Conservation (phyloP, 2,888 invertebrate species). For the Yponomeuta sedellus region DNA sequence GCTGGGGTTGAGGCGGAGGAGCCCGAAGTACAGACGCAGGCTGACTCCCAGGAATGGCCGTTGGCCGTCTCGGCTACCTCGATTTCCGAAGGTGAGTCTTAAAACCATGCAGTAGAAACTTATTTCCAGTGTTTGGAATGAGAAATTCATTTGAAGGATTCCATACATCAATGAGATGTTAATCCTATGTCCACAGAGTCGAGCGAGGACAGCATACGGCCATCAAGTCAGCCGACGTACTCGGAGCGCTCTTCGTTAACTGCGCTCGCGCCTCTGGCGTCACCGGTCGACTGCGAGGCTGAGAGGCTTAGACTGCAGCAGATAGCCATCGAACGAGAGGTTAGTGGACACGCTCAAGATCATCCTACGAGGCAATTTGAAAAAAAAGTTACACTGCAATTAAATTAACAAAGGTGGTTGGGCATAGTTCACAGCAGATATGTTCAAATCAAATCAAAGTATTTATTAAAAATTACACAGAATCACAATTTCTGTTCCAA, state of each 20-base stretch:
- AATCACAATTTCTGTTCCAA: no score
- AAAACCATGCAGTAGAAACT: no score
- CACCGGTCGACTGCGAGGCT: constrained; percentile 45
- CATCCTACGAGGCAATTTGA: no score
- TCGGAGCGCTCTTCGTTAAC: neutral
- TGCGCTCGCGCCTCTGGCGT: neutral
- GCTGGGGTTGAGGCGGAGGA: constrained; percentile 40
- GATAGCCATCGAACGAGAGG: constrained; percentile 66
- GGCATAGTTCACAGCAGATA: no score
- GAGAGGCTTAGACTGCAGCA: constrained; percentile 62
- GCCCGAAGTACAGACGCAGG: constrained; percentile 21
- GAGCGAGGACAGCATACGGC: constrained; percentile 1
- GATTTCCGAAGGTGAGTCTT: neutral
- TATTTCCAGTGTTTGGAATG: no score
- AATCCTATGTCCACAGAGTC: neutral
- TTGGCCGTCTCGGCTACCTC: neutral
- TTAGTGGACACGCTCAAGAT: constrained; percentile 26
- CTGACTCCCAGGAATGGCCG: constrained; percentile 13
- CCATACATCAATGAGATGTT: neutral
- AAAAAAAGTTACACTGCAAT: no score
- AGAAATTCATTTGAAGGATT: no score
- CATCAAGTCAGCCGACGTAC: neutral
- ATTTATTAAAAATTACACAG: no score
- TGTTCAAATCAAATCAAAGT: no score
- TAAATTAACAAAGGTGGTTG: no score